These are phyloP conservation scores for Gerris lacustris DNA, from an alignment of 2,888 invertebrate genomes.

Conservation along the genomic window DNA sequence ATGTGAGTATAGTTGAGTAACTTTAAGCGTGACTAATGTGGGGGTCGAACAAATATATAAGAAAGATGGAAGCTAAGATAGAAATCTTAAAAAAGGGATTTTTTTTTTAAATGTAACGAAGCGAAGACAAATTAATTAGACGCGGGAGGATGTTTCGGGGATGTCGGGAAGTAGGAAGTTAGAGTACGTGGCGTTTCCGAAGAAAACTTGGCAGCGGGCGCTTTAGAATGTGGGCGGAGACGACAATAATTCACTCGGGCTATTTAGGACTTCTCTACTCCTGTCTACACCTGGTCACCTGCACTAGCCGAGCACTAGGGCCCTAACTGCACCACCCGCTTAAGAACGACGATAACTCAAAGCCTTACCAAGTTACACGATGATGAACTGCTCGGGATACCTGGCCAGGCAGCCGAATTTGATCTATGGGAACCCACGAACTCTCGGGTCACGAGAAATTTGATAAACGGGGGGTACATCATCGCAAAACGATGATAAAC, in stretches of 20 bases:
- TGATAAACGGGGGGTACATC: too few species aligned
- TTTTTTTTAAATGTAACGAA: neutral
- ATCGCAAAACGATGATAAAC: too few species aligned
- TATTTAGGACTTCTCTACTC: neutral
- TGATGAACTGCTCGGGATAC: too few species aligned
- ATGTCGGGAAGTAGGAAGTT: neutral
- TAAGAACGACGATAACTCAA: too few species aligned
- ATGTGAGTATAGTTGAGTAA: neutral
- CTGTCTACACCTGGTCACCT: neutral
- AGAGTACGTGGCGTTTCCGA: neutral
- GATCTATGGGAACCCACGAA: too few species aligned
- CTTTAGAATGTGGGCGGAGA: neutral
- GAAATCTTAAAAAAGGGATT: neutral
- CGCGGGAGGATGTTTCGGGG: neutral
- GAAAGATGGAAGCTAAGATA: neutral
- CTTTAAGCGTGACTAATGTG: neutral
- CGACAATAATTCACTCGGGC: neutral
- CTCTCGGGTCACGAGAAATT: too few species aligned
- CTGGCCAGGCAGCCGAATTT: too few species aligned
- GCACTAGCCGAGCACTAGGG: too few species aligned
- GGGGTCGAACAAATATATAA: neutral
- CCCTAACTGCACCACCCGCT: too few species aligned
- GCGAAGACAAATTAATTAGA: constrained; percentile 1
- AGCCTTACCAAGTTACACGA: too few species aligned
- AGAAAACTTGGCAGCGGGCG: neutral